Evolutionary conservation across 2,113 vertebrate species (phyloP).

Genomic region (Oncorhynchus masou): DNA sequence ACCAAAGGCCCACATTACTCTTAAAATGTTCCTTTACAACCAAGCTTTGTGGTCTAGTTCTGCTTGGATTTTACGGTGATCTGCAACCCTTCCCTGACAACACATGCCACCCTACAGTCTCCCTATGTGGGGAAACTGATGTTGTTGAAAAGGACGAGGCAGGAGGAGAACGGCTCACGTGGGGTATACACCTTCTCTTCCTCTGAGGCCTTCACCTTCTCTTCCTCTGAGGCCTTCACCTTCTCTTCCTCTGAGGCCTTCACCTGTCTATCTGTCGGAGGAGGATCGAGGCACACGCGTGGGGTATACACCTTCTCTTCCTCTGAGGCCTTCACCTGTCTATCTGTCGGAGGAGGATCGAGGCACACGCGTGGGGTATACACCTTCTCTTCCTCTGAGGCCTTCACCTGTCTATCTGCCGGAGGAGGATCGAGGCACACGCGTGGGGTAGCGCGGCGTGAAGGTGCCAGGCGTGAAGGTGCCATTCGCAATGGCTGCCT

Average conservation of each 20-base stretch:
- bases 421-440: slow-evolving; percentile 32
- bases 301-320: slow-evolving; percentile 50
- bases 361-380: slow-evolving; percentile 43
- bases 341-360: slow-evolving; percentile 22
- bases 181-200: slow-evolving; percentile 15
- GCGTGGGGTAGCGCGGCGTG: slow-evolving; percentile 53
- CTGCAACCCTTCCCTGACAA: slow-evolving; percentile 20
- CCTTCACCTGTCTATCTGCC: slow-evolving; percentile 2
- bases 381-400: slow-evolving; percentile 19
- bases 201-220: slow-evolving; percentile 1
- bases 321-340: not conserved
- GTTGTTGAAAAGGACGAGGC: slow-evolving; percentile 48
- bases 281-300: slow-evolving; percentile 35
- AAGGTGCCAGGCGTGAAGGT: slow-evolving; percentile 66
- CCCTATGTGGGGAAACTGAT: slow-evolving; percentile 33
- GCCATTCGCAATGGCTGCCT: slow-evolving; percentile 62
- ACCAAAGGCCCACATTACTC: slow-evolving; percentile 49
- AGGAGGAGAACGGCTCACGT: slow-evolving; percentile 21
- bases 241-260: slow-evolving; percentile 14
- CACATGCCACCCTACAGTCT: slow-evolving; percentile 24
- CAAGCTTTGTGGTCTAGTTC: not conserved
- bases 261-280: slow-evolving; percentile 1
- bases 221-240: slow-evolving; percentile 5
- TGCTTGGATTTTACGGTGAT: slow-evolving; percentile 51
- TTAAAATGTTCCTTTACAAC: slow-evolving; percentile 46